Conservation (phyloP, 2,888 invertebrate species). For the Alitta virens region DNA sequence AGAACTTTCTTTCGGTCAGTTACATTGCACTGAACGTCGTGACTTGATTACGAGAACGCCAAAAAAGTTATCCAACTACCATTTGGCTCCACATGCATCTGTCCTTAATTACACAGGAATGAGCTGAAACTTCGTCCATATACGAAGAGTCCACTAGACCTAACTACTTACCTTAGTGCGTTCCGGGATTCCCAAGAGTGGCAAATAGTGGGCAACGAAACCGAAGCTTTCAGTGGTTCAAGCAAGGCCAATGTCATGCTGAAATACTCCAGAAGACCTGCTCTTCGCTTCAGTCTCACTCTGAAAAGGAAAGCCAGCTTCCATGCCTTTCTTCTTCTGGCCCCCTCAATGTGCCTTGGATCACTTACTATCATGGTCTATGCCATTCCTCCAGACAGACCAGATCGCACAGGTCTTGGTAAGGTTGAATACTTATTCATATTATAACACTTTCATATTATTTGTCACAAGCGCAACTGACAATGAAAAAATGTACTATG, state of each 20-base stretch:
- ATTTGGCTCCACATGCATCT: too few relatives aligned
- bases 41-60: too few relatives aligned
- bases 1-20: too few relatives aligned
- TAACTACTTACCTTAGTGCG: not conserved
- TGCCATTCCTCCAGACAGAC: not conserved
- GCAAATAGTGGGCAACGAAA: not conserved
- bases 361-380: not conserved
- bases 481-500: too few relatives aligned
- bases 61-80: too few relatives aligned
- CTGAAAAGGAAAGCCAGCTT: not conserved
- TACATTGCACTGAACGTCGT: too few relatives aligned
- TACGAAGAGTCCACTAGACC: not conserved
- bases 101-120: too few relatives aligned
- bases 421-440: too few relatives aligned
- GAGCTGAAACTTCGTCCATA: not conserved
- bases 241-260: not conserved
- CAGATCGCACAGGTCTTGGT: not conserved
- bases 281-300: not conserved
- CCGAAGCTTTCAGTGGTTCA: not conserved
- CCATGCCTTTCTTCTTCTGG: not conserved
- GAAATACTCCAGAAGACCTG: not conserved
- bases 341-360: not conserved
- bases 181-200: not conserved
- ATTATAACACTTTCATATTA: too few relatives aligned
- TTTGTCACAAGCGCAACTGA: too few relatives aligned